Conservation (phyloP, 37 sponge, comb jelly and placozoan species). For the Haliclona indistincta region DNA sequence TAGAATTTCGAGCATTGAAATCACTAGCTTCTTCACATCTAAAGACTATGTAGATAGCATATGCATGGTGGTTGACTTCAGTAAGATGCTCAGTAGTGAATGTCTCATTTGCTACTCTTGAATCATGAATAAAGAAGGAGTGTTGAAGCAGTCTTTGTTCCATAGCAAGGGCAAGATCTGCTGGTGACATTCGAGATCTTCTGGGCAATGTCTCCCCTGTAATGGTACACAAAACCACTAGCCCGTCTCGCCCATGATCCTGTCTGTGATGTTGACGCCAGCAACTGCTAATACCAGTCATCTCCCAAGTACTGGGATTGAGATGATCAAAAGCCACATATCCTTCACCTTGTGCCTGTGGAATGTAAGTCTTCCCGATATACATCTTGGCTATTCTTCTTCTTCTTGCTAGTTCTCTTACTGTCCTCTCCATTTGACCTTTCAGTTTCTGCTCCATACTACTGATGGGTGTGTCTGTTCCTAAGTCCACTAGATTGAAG, state of each 20-base stretch:
- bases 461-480: neutral
- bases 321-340: neutral
- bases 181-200: neutral
- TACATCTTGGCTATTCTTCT: neutral
- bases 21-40: neutral
- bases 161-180: neutral
- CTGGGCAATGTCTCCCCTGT: neutral
- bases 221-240: conserved; percentile 1
- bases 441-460: neutral
- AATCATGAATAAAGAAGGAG: neutral
- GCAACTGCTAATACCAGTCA: neutral
- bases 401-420: neutral
- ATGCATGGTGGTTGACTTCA: neutral
- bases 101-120: conserved; percentile 2
- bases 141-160: conserved; percentile 3
- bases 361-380: neutral
- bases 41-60: neutral
- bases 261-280: neutral
- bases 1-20: too few relatives aligned
- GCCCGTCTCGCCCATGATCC: neutral
- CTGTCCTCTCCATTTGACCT: neutral
- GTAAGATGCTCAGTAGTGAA: neutral
- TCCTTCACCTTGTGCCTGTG: neutral
- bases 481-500: neutral
- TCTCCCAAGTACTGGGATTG: conserved; percentile 2